These are phyloP conservation scores for Monochamus saltuarius DNA, from an alignment of 1,140 invertebrate species.

Conservation along the genomic window DNA sequence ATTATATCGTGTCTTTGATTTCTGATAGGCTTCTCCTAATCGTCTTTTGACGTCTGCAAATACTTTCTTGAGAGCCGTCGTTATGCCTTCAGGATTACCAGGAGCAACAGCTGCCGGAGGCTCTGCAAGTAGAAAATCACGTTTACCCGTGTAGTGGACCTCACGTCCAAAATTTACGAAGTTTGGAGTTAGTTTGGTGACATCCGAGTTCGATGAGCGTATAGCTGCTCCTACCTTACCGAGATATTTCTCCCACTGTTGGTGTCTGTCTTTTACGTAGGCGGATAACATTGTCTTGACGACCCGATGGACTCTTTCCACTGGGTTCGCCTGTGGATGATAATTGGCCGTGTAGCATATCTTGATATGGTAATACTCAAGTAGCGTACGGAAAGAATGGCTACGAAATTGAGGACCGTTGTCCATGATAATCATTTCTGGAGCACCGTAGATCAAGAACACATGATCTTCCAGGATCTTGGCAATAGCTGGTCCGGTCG, in stretches of 20 bases:
- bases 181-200: no score
- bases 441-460: constrained; percentile 28
- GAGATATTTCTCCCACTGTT: no score
- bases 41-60: not conserved
- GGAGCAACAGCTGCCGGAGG: no score
- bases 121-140: no score
- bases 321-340: constrained; percentile 26
- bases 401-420: constrained; percentile 7
- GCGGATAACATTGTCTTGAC: constrained; percentile 32
- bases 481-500: constrained; percentile 3
- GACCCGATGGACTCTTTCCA: constrained; percentile 34
- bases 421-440: constrained; percentile 12
- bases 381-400: not conserved
- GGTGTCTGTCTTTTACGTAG: no score
- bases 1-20: no score
- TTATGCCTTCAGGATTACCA: no score
- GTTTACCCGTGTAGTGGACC: no score
- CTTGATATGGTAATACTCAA: constrained; percentile 5
- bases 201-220: no score
- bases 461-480: constrained; percentile 16
- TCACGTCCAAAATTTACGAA: no score
- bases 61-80: not conserved
- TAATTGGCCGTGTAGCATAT: constrained; percentile 11
- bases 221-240: no score
- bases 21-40: no score